Evolutionary conservation across 2,113 vertebrate genomes (phyloP), one percentile per base, ranked within the genome.

Genomic region (Sylvia atricapilla): DNA sequence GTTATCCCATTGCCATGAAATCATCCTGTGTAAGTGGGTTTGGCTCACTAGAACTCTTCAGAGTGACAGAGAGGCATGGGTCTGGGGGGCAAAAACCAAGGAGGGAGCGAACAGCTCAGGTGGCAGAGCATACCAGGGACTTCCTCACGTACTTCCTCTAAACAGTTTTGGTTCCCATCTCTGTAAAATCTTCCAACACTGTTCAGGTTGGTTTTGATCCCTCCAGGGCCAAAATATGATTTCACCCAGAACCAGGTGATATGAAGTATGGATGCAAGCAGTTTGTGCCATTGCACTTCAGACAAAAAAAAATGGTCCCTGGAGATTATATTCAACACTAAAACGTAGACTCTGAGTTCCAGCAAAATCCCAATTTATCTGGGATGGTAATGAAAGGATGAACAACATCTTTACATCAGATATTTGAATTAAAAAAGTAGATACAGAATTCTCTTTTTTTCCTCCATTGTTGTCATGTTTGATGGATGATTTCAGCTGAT

Each of bases 121-220:
- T 62, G 37, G 47, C 5, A 55, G 27, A 72, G 9, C 0, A 0
- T 25, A 59, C 5, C 10, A 53, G 9, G 8, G 19, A 59, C 46
- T 74, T n/a, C 43, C 14, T 47, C 16, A 28, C 10, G 2, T 43
- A 58, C 11, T 37, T n/a, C 35, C 1, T 63, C 33, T 44, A 21
- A 46, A 28, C 3, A 20, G 2, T 50, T 81, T 69, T 43, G 23
- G 7, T 27, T 63, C 33, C 9, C 7, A 39, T 31, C 15, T 70
- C 33, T 16, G 15, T 78, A n/a, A 20, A 69, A 46, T 39, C 25
- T 79, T 76, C 53, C 4, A 16, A 33, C 23, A 21, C 16, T 28
- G 21, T 37, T 43, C 0, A 1, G 80, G 20, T 1, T 7, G 1
- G 3, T 56, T 72, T 73, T 25, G 4, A 24, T 10, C 9, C 27